Evolutionary conservation across 30 jellyfish, hydroid and myxozoan genomes (phyloP).

Genomic region (Catostylus mosaicus): DNA sequence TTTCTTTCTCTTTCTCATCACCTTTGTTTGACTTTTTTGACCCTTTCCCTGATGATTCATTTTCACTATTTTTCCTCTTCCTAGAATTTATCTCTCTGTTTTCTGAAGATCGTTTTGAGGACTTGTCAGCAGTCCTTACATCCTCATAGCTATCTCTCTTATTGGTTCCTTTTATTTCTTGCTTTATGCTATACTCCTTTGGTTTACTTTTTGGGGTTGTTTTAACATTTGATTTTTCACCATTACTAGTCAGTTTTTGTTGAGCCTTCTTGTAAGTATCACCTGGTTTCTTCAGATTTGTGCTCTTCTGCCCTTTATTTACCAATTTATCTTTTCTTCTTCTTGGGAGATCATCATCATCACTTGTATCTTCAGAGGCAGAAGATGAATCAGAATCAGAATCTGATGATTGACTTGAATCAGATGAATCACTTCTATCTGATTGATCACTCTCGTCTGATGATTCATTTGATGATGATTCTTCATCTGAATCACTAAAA

Average conservation of each 20-base stretch:
- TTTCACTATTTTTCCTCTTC: slow-evolving; percentile 17
- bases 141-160: background rate
- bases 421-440: slow-evolving; percentile 18
- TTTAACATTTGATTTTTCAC: background rate
- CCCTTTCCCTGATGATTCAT: background rate
- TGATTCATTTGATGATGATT: slow-evolving; percentile 36
- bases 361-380: slow-evolving; percentile 7
- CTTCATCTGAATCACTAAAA: slow-evolving; percentile 53
- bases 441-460: slow-evolving; percentile 13
- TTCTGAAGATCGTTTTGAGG: background rate
- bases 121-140: background rate
- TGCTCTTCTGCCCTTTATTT: background rate
- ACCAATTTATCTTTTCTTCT: background rate
- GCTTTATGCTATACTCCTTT: background rate
- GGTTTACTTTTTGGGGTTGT: background rate
- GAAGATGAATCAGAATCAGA: slow-evolving; percentile 18
- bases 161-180: slow-evolving; percentile 8
- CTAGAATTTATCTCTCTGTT: background rate
- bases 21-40: background rate
- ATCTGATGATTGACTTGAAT: slow-evolving; percentile 24
- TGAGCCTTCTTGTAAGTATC: background rate
- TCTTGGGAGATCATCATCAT: background rate
- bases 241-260: slow-evolving; percentile 1
- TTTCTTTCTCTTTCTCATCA: slow-evolving; percentile 23
- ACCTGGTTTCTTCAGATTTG: background rate